Evolutionary conservation across 2,797 vertebrate species (phyloP), one percentile per base, ranked within the genome.

Genomic region (Sandelia bainsii): DNA sequence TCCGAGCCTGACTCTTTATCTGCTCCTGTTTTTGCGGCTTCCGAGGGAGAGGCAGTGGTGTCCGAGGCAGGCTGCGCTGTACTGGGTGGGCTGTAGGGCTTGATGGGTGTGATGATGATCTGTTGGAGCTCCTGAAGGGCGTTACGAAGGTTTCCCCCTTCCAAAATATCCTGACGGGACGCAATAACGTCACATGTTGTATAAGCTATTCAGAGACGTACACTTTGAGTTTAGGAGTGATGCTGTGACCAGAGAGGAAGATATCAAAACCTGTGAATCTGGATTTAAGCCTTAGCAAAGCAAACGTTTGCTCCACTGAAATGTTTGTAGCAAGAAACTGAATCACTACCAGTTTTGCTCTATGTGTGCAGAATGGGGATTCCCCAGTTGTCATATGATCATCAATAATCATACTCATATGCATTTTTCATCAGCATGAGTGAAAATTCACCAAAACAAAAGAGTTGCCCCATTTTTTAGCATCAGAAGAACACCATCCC

Each of bases 81-180:
- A 60, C 93, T 94, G 64, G 92, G 93, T 19, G 91, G 88, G 67
- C 87, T 90, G 88, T 96, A 97, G 75, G 93, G 94, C 82, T 98
- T 98, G 82, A 99, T 98, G 75, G 97, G 97, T 0, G 97, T 99
- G 77, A 94, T 95, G 85, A 98, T 94, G 78, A 98, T 97, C 91
- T 97, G 97, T 82, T 98, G 97, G 52, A 99, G 93, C 82, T 99
- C 97, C 88, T 97, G 96, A 39, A 99, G 93, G 22, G 97, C 97
- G 0, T 96, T 97, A 32, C 97, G 96, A 49, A 99, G 87, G 75
- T 97, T 97, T n/a, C 97, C 97, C 0, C 97, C 97, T 89, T 99
- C 97, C 68, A 99, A 94, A 81, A 99, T 97, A 71, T 99, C 97
- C 97, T 98, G 86, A 10, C 6, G 44, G 34, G 19, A 60, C 20